Evolutionary conservation across 2,113 vertebrate species (phyloP).

Genomic region (Motacilla alba): DNA sequence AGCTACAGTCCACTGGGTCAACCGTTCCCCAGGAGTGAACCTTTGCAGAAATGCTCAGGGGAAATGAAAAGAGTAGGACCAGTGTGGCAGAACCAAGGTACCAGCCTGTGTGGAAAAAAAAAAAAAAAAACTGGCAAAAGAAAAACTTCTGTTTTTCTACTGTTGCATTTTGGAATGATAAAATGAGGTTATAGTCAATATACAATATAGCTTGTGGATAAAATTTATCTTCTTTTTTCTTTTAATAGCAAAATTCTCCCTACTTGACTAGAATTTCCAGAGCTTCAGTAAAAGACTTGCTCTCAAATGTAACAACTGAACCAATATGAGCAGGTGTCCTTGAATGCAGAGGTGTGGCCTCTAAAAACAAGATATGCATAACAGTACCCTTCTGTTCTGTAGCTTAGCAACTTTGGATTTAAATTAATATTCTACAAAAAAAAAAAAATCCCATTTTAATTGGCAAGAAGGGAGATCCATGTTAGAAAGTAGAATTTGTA

Average conservation of each 20-base stretch:
- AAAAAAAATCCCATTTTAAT: slow-evolving; percentile 12
- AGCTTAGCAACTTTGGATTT: background rate
- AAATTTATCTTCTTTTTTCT: background rate
- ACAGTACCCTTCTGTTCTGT: background rate
- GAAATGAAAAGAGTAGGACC: background rate
- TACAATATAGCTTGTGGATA: background rate
- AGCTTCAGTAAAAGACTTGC: background rate
- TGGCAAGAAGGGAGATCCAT: background rate
- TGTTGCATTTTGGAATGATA: background rate
- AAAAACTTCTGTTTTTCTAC: background rate
- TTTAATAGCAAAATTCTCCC: background rate
- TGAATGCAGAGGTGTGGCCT: background rate
- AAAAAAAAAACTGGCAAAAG: background rate
- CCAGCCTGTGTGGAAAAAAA: background rate
- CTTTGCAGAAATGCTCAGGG: background rate
- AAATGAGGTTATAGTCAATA: background rate
- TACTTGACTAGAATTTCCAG: background rate
- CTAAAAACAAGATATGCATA: background rate
- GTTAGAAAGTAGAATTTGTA: background rate
- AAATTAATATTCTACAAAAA: slow-evolving; percentile 8
- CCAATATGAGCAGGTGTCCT: background rate
- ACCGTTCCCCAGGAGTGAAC: background rate
- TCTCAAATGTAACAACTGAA: background rate
- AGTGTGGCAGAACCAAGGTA: background rate
- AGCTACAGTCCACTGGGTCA: background rate